Evolutionary conservation across 2,888 invertebrate genomes (phyloP), one percentile per base, ranked within the genome.

Genomic region (Meganola albula): DNA sequence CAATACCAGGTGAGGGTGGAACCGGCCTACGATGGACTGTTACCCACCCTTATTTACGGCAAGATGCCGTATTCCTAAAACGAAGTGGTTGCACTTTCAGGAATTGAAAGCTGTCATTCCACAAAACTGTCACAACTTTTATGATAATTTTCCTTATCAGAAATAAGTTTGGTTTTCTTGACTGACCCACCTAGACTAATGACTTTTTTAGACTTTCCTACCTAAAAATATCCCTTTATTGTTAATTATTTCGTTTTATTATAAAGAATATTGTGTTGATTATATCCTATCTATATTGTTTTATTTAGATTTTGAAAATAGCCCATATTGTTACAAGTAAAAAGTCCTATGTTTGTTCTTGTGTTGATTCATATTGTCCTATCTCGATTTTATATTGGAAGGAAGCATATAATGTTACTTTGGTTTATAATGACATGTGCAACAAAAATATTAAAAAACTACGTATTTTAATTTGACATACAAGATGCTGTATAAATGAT

Each of bases 1-100:
- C n/a, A n/a, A n/a, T n/a, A n/a, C n/a, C n/a, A n/a, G n/a, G n/a
- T n/a, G n/a, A n/a, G n/a, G n/a, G n/a, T n/a, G n/a, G n/a, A n/a
- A n/a, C n/a, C n/a, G n/a, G n/a, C n/a, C n/a, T n/a, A n/a, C n/a
- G n/a, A n/a, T n/a, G n/a, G n/a, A n/a, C n/a, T 24, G 31, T 27
- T 31, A 36, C 14, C 36, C 30, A 37, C 20, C 37, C 26, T 33
- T 37, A 37, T 37, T 26, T 33, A 33, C 28, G 29, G 33, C 28
- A 37, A 28, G 29, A 30, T 37, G 29, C 29, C 28, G 22, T 29
- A 32, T 37, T 37, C 28, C 25, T 29, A 33, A 33, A 37, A 33
- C 27, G 11, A 37, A 37, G 26, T 37, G 33, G 33, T 30, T 33
- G 28, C 31, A 30, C 10, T 22, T 29, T 12, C 29, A 29, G 12